A percentile compares a stretch with the other conserved stretches of the same genome.
Evolutionary conservation across 2,888 invertebrate genomes (phyloP).

Genomic region (Synanthedon tipuliformis): DNA sequence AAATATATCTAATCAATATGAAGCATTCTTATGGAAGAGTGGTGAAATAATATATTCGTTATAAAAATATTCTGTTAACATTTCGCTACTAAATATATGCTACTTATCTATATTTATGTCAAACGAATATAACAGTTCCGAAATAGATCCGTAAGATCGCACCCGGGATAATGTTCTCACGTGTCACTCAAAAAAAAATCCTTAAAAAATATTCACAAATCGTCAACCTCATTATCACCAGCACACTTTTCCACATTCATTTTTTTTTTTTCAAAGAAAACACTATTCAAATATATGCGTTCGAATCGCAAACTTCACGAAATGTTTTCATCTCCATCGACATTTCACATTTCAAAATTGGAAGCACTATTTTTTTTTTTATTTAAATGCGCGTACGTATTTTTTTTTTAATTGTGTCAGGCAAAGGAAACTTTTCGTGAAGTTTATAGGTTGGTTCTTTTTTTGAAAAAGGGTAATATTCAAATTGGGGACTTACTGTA

Average conservation of each 20-base stretch:
- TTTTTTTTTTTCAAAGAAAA: not conserved
- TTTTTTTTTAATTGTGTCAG: not conserved
- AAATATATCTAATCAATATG: too few species aligned
- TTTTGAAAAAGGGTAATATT: conserved; percentile 16
- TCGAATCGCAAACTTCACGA: conserved; percentile 6
- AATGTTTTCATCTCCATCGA: conserved; percentile 14
- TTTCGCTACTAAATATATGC: too few species aligned
- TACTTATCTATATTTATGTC: too few species aligned
- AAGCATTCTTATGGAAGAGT: too few species aligned
- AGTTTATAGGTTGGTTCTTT: conserved; percentile 7
- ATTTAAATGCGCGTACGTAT: not conserved
- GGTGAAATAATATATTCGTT: too few species aligned
- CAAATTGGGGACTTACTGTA: conserved; percentile 46
- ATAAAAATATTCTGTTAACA: too few species aligned
- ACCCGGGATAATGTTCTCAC: conserved; percentile 1
- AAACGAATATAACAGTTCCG: too few species aligned
- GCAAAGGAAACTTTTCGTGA: conserved; percentile 5
- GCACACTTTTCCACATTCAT: not conserved
- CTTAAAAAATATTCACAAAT: conserved; percentile 3
- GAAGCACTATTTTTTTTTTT: not conserved
- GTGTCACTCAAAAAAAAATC: not conserved
- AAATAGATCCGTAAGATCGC: not conserved
- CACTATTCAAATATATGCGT: conserved; percentile 1
- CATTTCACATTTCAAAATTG: conserved; percentile 8
- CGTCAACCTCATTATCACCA: not conserved